A percentile compares a stretch with the other conserved stretches of the same genome.
Conservation (phyloP, 2,797 vertebrate genomes). For the Otolemur crassicaudatus region DNA sequence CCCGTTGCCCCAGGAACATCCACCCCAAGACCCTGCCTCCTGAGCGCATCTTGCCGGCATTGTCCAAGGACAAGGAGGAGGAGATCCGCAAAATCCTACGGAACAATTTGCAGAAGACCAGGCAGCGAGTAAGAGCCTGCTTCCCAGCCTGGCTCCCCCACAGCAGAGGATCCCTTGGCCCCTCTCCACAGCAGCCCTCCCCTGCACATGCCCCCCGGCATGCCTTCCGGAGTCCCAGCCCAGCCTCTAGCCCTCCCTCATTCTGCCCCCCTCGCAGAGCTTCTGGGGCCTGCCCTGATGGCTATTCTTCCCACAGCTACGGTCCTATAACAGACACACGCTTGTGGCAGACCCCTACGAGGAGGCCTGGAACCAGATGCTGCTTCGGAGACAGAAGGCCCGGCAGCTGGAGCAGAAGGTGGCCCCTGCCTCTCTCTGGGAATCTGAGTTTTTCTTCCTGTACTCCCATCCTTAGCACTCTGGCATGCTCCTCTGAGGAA, state of each 20-base stretch:
- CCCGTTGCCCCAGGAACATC: conserved; percentile 92
- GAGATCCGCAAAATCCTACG: conserved; percentile 98
- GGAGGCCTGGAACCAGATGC: conserved; percentile 93
- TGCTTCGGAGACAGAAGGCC: conserved; percentile 93
- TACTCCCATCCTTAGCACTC: not conserved
- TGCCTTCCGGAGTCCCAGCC: not conserved
- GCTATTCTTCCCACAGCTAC: conserved; percentile 88
- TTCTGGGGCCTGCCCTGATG: not conserved
- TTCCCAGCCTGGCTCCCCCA: accelerated
- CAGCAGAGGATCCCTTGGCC: not conserved
- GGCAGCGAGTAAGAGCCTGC: conserved; percentile 93
- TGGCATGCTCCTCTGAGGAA: not conserved
- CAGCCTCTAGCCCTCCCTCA: not conserved
- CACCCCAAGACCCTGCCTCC: conserved; percentile 91
- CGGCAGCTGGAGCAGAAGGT: conserved; percentile 95
- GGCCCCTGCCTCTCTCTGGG: not conserved
- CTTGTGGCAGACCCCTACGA: conserved; percentile 95
- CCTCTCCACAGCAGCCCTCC: not conserved
- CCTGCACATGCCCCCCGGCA: not conserved
- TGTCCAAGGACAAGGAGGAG: conserved; percentile 95
- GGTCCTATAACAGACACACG: conserved; percentile 98
- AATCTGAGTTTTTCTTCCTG: not conserved
- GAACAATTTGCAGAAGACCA: conserved; percentile 96
- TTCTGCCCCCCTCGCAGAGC: accelerated
- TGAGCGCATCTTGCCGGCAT: conserved; percentile 91